phyloP scores from a whole-genome alignment of 2,113 vertebrate species.

The Notothenia coriiceps region DNA sequence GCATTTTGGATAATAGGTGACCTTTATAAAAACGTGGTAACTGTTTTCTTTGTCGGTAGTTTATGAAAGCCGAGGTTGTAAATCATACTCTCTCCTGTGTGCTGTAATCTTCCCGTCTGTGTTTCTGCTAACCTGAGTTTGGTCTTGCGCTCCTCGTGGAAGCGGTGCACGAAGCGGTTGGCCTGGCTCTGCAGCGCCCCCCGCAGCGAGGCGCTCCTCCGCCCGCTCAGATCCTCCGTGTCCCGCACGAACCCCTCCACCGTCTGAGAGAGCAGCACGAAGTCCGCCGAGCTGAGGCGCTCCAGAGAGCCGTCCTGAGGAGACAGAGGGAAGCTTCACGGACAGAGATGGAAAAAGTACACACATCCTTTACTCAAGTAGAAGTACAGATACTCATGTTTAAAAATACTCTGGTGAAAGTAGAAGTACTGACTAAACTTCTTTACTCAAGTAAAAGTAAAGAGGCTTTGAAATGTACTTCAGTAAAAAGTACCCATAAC shows the following conservation, averaged over 20 bases:
- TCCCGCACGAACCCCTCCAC: slow-evolving; percentile 93
- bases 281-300: slow-evolving; percentile 93
- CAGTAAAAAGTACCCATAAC: too few relatives aligned
- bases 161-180: slow-evolving; percentile 95
- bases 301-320: slow-evolving; percentile 94
- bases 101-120: too few relatives aligned
- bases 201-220: slow-evolving; percentile 91
- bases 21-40: background rate
- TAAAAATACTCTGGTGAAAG: too few relatives aligned
- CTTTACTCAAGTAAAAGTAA: too few relatives aligned
- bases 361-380: too few relatives aligned
- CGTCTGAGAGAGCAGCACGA: slow-evolving; percentile 91
- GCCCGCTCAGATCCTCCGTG: slow-evolving; percentile 91
- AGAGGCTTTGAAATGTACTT: too few relatives aligned
- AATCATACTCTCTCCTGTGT: too few relatives aligned
- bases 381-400: too few relatives aligned
- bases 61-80: too few relatives aligned
- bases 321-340: background rate
- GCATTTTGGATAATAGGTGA: too few relatives aligned
- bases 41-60: background rate
- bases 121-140: slow-evolving; percentile 89
- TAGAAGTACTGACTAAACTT: too few relatives aligned
- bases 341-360: too few relatives aligned
- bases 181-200: slow-evolving; percentile 98
- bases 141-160: slow-evolving; percentile 97